Conservation (phyloP, 2,113 vertebrate species). For the Petrocephalus microphthalmus region DNA sequence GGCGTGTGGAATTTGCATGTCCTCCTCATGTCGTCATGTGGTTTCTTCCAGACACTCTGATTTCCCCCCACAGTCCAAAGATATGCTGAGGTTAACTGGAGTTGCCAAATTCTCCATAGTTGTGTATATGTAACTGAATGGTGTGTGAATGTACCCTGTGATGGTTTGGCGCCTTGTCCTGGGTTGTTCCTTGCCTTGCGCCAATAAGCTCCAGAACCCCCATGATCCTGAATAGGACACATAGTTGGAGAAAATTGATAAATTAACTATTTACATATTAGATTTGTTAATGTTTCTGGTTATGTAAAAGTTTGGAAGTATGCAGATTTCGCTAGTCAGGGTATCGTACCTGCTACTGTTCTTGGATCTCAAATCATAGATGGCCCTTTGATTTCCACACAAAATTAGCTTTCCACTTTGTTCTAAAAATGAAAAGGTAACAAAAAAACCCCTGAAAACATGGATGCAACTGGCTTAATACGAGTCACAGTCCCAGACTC, state of each 20-base stretch:
- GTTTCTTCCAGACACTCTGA: background rate
- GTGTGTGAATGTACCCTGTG: background rate
- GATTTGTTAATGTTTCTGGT: background rate
- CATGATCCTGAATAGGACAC: background rate
- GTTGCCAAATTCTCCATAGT: background rate
- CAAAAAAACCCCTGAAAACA: background rate
- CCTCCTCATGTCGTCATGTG: background rate
- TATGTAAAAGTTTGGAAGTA: background rate
- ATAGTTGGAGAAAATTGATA: background rate
- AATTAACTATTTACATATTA: background rate
- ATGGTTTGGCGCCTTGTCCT: background rate
- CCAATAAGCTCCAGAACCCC: background rate
- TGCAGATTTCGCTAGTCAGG: background rate
- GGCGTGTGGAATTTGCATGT: background rate
- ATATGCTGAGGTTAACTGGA: background rate
- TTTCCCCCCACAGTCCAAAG: background rate
- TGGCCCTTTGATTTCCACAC: background rate
- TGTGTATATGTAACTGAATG: background rate
- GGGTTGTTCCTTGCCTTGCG: background rate
- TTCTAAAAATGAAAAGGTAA: background rate
- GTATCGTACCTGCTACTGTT: background rate
- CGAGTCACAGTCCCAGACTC: background rate
- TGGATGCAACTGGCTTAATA: background rate
- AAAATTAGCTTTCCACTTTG: background rate
- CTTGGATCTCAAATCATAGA: background rate